Percentiles rank a stretch among this genome's conserved stretches.
Conservation (phyloP, 2,113 vertebrate genomes). For the Ctenodactylus gundi region DNA sequence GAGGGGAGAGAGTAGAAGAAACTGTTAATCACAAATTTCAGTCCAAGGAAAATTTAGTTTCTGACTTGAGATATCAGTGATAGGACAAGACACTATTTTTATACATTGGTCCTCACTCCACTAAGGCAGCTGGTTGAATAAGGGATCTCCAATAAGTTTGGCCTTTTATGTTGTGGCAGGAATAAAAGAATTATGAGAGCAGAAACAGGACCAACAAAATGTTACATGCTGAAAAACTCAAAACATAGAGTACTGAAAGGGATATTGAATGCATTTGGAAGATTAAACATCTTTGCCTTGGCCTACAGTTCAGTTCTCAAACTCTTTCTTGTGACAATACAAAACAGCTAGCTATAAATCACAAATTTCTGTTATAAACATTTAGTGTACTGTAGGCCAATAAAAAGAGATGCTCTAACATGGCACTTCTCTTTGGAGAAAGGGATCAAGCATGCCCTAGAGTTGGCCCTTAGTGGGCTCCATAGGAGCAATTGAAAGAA, state of each 20-base stretch:
- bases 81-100: conserved; percentile 51
- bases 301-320: conserved; percentile 73
- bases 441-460: conserved; percentile 36
- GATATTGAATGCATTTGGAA: conserved; percentile 43
- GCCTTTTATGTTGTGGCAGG: conserved; percentile 44
- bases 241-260: conserved; percentile 24
- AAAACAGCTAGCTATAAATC: conserved; percentile 38
- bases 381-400: conserved; percentile 55
- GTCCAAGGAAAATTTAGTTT: conserved; percentile 51
- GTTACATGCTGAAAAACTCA: conserved; percentile 19
- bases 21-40: conserved; percentile 51
- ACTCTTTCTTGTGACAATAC: conserved; percentile 65
- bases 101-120: conserved; percentile 55
- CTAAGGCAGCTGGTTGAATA: conserved; percentile 69
- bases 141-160: conserved; percentile 51
- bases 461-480: conserved; percentile 62
- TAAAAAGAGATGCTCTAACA: conserved; percentile 65
- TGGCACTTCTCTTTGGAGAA: conserved; percentile 45
- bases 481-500: conserved; percentile 66
- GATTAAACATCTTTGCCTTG: conserved; percentile 51
- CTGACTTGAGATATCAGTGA: conserved; percentile 45
- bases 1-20: conserved; percentile 37
- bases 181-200: conserved; percentile 61
- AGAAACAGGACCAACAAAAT: conserved; percentile 45
- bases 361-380: conserved; percentile 32